These are phyloP conservation scores for Zaprionus capensis DNA, from an alignment of 1,140 invertebrate species.

Conservation along the genomic window DNA sequence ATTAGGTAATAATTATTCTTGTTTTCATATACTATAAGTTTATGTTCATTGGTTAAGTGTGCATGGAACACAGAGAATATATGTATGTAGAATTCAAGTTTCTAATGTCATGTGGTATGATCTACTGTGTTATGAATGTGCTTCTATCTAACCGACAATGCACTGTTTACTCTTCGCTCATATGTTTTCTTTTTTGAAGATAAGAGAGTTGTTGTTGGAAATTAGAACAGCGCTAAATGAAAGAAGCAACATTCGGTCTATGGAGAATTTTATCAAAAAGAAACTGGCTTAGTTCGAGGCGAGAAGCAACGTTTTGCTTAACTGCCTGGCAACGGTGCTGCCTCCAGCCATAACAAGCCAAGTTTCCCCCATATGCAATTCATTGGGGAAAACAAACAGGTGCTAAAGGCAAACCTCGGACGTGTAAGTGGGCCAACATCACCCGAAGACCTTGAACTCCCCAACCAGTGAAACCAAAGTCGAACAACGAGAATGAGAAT, in stretches of 20 bases:
- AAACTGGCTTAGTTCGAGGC: not conserved
- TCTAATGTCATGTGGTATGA: constrained; percentile 38
- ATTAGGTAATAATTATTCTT: constrained; percentile 70
- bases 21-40: constrained; percentile 22
- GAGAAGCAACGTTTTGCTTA: not conserved
- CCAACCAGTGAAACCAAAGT: constrained; percentile 24
- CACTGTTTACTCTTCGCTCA: constrained; percentile 35
- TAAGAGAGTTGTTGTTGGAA: constrained; percentile 50
- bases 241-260: constrained; percentile 2
- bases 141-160: constrained; percentile 37
- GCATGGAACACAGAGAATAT: constrained; percentile 21
- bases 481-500: constrained; percentile 20
- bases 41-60: constrained; percentile 23
- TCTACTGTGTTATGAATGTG: constrained; percentile 32
- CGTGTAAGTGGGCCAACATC: constrained; percentile 46
- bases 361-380: constrained; percentile 54
- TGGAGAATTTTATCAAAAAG: not conserved
- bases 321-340: constrained; percentile 58
- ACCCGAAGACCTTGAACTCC: constrained; percentile 65
- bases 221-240: constrained; percentile 69
- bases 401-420: constrained; percentile 34
- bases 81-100: not conserved
- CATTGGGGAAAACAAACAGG: constrained; percentile 63
- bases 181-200: constrained; percentile 25
- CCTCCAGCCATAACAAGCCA: constrained; percentile 54